phyloP scores from a whole-genome alignment of 2,797 vertebrate species.

The Pogoniulus pusillus region DNA sequence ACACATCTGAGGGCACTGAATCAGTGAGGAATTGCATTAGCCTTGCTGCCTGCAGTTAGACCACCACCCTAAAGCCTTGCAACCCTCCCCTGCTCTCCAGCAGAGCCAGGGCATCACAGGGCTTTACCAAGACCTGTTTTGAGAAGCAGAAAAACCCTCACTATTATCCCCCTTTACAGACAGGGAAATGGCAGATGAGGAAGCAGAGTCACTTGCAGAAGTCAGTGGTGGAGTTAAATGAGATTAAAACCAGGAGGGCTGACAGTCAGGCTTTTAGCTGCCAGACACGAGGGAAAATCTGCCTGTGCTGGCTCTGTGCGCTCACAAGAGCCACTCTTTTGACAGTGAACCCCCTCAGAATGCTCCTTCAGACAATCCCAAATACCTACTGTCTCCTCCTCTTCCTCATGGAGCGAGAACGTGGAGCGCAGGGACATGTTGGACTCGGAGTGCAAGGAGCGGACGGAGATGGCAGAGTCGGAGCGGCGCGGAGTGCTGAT shows the following conservation, averaged over 20 bases:
- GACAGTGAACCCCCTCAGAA: neutral
- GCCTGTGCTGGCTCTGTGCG: neutral
- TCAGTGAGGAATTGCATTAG: neutral
- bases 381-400: conserved; percentile 92
- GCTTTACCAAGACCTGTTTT: neutral
- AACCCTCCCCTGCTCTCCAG: neutral
- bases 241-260: neutral
- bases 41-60: neutral
- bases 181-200: neutral
- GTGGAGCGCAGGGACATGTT: conserved; percentile 98
- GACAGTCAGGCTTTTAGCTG: neutral
- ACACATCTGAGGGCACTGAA: neutral
- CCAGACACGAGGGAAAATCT: neutral
- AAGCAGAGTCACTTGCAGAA: neutral
- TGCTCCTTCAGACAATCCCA: conserved; percentile 36
- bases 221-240: neutral
- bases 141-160: conserved; percentile 4
- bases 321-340: neutral
- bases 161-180: neutral
- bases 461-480: conserved; percentile 95
- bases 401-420: conserved; percentile 97
- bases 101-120: neutral
- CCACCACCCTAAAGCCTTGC: neutral
- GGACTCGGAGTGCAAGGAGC: conserved; percentile 96
- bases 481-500: conserved; percentile 92